phyloP scores from a whole-genome alignment of 1,140 invertebrate species.

The Globodera rostochiensis region DNA sequence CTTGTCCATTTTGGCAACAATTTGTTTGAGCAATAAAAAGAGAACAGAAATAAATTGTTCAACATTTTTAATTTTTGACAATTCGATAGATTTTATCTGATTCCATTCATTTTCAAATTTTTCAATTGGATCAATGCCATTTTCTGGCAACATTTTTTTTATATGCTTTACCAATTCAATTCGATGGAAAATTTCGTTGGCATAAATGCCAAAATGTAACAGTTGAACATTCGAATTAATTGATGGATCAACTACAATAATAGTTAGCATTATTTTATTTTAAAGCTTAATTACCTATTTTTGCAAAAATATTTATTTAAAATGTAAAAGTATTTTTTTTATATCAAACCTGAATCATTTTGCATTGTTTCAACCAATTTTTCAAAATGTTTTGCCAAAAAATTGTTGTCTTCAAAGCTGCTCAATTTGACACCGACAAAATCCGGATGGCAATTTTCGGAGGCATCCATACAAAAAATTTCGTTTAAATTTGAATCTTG shows the following conservation, averaged over 20 bases:
- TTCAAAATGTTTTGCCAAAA: neutral
- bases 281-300: too few species aligned
- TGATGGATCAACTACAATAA: too few species aligned
- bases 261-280: too few species aligned
- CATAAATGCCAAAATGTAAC: conserved; percentile 1
- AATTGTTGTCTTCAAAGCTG: neutral
- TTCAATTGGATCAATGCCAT: neutral
- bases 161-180: neutral
- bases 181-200: neutral
- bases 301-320: neutral
- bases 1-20: neutral
- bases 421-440: neutral
- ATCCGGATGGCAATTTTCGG: neutral
- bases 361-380: neutral
- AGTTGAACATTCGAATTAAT: neutral
- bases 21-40: neutral
- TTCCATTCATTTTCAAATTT: neutral
- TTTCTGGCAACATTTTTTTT: neutral
- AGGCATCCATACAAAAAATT: too few species aligned
- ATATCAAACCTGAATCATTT: neutral
- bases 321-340: neutral
- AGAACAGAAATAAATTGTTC: neutral
- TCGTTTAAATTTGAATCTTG: too few species aligned
- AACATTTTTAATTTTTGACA: neutral
- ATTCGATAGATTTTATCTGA: neutral